phyloP scores from a whole-genome alignment of 2,888 invertebrate genomes.

The Drosophila atripex region DNA sequence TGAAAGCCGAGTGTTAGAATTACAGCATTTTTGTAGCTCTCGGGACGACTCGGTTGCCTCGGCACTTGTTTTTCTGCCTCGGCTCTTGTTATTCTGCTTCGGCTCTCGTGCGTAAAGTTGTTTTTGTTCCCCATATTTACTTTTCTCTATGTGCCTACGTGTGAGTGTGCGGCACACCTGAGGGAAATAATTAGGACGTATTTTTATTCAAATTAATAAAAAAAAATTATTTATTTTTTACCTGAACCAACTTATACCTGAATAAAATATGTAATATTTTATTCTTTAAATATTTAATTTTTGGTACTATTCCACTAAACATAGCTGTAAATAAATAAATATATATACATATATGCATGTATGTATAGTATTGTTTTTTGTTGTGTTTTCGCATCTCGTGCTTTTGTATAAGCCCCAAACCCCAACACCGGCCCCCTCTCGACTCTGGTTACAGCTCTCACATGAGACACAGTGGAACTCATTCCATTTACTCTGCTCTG shows the following conservation, averaged over 20 bases:
- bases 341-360: not conserved
- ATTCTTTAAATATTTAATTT: not conserved
- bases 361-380: slow-evolving; percentile 11
- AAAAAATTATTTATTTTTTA: too few species aligned
- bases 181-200: not conserved
- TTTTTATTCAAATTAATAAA: too few species aligned
- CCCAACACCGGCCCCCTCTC: slow-evolving; percentile 11
- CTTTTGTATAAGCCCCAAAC: slow-evolving; percentile 31
- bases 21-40: slow-evolving; percentile 70
- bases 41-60: slow-evolving; percentile 27
- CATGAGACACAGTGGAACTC: slow-evolving; percentile 53
- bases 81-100: slow-evolving; percentile 53
- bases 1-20: slow-evolving; percentile 62
- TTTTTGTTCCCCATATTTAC: slow-evolving; percentile 42
- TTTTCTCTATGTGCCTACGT: slow-evolving; percentile 9
- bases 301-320: not conserved
- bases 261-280: too few species aligned
- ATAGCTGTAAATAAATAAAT: not conserved
- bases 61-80: slow-evolving; percentile 50
- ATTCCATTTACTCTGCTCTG: not conserved
- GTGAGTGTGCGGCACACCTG: slow-evolving; percentile 13
- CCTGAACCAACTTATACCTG: too few species aligned
- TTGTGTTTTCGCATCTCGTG: slow-evolving; percentile 60
- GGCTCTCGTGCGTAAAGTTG: slow-evolving; percentile 48
- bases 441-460: slow-evolving; percentile 21